phyloP scores from a whole-genome alignment of 2,888 invertebrate species.

The Pyrrhia umbra region DNA sequence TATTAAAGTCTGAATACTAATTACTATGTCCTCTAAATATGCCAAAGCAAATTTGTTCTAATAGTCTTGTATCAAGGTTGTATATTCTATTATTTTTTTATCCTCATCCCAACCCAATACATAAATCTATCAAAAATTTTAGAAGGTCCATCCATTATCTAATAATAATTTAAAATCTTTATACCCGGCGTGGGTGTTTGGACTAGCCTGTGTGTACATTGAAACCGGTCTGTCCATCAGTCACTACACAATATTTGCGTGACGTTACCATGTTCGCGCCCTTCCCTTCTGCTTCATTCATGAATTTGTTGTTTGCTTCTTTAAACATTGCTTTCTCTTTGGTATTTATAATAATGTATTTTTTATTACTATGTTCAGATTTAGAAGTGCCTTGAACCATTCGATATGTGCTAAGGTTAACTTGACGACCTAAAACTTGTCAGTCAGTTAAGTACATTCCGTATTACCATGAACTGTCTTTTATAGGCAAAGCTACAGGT shows the following conservation, averaged over 20 bases:
- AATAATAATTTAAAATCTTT: constrained; percentile 64
- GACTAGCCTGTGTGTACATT: constrained; percentile 73
- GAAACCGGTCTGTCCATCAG: constrained; percentile 79
- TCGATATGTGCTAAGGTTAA: not conserved
- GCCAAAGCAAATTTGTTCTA: constrained; percentile 17
- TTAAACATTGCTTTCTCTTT: constrained; percentile 62
- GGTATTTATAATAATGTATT: constrained; percentile 9
- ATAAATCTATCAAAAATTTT: constrained; percentile 50
- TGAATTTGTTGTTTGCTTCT: constrained; percentile 57
- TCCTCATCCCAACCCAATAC: constrained; percentile 25
- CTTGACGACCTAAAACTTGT: not conserved
- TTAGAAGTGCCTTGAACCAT: not conserved
- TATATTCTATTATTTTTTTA: constrained; percentile 30
- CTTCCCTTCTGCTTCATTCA: constrained; percentile 76
- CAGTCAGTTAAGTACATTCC: not conserved
- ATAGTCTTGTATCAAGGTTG: constrained; percentile 13
- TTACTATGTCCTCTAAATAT: constrained; percentile 15
- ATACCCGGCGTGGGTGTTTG: constrained; percentile 70
- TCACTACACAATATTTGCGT: constrained; percentile 83
- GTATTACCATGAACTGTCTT: constrained; percentile 10
- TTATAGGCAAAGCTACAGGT: constrained; percentile 14
- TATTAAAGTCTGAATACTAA: constrained; percentile 13
- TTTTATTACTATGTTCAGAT: not conserved
- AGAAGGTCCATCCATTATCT: constrained; percentile 51
- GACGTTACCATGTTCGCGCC: constrained; percentile 72